Percentiles rank a stretch among this genome's conserved stretches.
Evolutionary conservation across 2,797 vertebrate genomes (phyloP).

Genomic region (Gymnocypris eckloni): DNA sequence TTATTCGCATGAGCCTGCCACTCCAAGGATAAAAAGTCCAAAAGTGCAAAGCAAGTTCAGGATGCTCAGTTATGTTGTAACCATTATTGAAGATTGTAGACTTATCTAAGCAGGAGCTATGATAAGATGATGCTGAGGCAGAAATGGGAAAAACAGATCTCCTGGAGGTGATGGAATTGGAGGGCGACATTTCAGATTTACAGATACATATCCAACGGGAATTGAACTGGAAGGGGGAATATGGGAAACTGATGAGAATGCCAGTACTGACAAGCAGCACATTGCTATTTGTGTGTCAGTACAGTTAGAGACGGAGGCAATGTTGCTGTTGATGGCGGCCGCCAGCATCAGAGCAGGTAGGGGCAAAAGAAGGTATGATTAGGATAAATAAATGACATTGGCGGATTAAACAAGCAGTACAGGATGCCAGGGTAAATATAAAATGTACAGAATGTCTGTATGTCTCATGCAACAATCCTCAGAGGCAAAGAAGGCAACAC

Average conservation of each 20-base stretch:
- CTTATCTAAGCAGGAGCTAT: conserved; percentile 26
- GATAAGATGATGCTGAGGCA: conserved; percentile 29
- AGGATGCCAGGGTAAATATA: conserved; percentile 30
- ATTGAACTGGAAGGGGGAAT: conserved; percentile 23
- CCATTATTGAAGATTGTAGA: conserved; percentile 38
- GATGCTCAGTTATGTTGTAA: conserved; percentile 31
- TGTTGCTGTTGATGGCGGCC: neutral
- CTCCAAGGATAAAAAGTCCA: conserved; percentile 40
- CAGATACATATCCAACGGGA: conserved; percentile 32
- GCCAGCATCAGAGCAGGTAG: conserved; percentile 2
- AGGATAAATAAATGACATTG: conserved; percentile 26
- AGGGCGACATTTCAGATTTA: conserved; percentile 42
- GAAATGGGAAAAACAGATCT: conserved; percentile 39
- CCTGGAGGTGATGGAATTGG: conserved; percentile 20
- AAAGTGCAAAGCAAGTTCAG: conserved; percentile 1
- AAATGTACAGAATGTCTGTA: neutral
- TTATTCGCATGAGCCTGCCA: neutral
- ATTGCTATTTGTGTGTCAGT: conserved; percentile 32
- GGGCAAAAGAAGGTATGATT: conserved; percentile 15
- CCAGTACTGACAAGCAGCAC: conserved; percentile 32
- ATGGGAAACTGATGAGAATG: conserved; percentile 34
- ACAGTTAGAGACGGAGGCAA: conserved; percentile 17
- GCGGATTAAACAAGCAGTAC: conserved; percentile 37
- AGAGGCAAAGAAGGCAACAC: neutral
- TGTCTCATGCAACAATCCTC: conserved; percentile 7